Base-by-base conservation (phyloP, 2,888 invertebrate genomes). In the Aquatica leii region DNA sequence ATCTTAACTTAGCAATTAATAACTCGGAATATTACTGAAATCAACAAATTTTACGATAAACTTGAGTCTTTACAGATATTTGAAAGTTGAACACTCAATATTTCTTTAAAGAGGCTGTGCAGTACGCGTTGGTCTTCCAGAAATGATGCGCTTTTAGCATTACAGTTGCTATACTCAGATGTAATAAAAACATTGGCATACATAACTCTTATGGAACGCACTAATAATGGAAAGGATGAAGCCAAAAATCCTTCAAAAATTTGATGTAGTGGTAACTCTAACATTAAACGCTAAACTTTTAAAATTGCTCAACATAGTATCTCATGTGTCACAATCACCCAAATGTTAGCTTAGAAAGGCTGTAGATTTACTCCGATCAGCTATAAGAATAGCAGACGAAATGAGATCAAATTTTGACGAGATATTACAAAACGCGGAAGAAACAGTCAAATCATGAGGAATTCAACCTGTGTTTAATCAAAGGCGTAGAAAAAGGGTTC, bases 371-470 rank as follows among this genome's bases (percentile, higher is more conserved):
- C 21, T 49, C 4, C 1, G n/a, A 21, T 8, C 24, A 5, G 49
- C 24, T 20, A n/a, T 21, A 21, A 21, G n/a, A 20, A 18, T 5
- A 1, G 1, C 18, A 21, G 1, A 18, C 15, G 21, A 21, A 11
- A 49, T 49, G 20, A 49, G 49, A 21, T 1, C 9, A 1, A 12
- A 49, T 24, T 49, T 49, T 49, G n/a, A 18, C n/a, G 49, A 49
- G n/a, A 11, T 49, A 12, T 3, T 21, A 24, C 1, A 20, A 2
- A 4, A 20, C n/a, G 49, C 49, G 6, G 24, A 18, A 21, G 12
- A 49, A 3, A 12, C 14, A 24, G 49, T 11, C 11, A n/a, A 11
- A 21, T 21, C 4, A 18, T 49, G 24, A 20, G 49, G 49, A 17
- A 12, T 49, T 20, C 20, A 17, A 11, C 21, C 49, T 17, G n/a